Evolutionary conservation across 30 jellyfish, hydroid and myxozoan genomes (phyloP), one percentile per base, ranked within the genome.

Genomic region (Chironex yamaguchii): DNA sequence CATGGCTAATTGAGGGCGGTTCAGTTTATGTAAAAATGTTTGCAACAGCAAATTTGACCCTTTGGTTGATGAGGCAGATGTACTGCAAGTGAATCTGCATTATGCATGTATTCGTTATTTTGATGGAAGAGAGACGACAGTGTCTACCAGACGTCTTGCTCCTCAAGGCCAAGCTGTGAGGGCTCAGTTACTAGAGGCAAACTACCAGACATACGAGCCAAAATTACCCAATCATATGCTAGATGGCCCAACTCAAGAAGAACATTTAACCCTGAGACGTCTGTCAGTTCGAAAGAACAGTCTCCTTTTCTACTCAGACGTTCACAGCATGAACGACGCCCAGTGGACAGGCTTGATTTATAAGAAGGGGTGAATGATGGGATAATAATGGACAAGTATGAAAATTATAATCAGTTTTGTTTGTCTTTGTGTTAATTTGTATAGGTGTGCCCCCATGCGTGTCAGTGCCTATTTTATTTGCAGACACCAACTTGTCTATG

Each of bases 21-120:
- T 69, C 83, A 3, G 79, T 69, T 12, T 69, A 29, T 29, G 71
- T 33, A 69, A 31, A 34, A 31, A 69, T 33, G 83, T 69, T 1
- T 31, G 71, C 22, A 31, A 69, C 79, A 69, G 83, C 71, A 69
- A 69, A 48, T 69, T 29, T 69, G 80, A 69, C 24, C 83, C 83
- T 29, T 29, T 31, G 69, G 80, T 69, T 69, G 83, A 69, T 29
- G 83, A 69, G 71, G 83, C 21, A n/a, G 73, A 69, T 31, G 72
- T 34, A 22, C 83, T 69, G 11, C 72, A 69, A 31, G 71, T 69
- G 2, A 29, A 69, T 69, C 69, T 71, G 35, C 69, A 29, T 26
- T 69, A 69, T 33, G 83, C 83, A 31, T 71, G 35, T 22, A 34
- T 69, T 69, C 83, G 83, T 34, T 27, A 69, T 29, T 34, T 6